A percentile compares a stretch with the other conserved stretches of the same genome.
These are phyloP conservation scores for Ceratitis capitata DNA, from an alignment of 1,140 invertebrate species.

Conservation along the genomic window DNA sequence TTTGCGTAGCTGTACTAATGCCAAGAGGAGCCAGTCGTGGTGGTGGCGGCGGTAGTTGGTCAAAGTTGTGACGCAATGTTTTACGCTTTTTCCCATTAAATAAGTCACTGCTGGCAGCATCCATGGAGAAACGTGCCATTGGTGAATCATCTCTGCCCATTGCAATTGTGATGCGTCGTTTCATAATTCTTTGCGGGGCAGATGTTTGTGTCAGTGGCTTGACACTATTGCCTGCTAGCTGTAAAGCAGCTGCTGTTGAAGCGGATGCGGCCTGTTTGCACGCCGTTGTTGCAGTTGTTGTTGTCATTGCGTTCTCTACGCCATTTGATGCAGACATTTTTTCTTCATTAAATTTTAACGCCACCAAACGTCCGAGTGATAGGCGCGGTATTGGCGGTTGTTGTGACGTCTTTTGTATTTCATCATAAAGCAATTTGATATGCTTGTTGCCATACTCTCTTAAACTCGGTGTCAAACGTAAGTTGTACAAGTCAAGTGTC, in stretches of 20 bases:
- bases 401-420: conserved; percentile 41
- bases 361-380: conserved; percentile 39
- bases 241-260: conserved; percentile 14
- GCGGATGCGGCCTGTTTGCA: neutral
- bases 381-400: conserved; percentile 44
- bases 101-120: neutral
- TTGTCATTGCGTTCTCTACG: neutral
- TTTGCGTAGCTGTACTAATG: no score
- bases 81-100: neutral
- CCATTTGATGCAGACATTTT: neutral
- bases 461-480: neutral
- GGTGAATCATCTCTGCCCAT: neutral
- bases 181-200: conserved; percentile 17
- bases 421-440: conserved; percentile 34
- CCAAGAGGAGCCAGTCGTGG: no score
- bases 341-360: conserved; percentile 41
- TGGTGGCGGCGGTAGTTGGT: neutral
- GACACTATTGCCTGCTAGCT: neutral
- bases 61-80: neutral
- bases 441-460: conserved; percentile 40
- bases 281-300: neutral
- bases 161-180: conserved; percentile 35
- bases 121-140: neutral
- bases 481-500: conserved; percentile 10
- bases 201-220: neutral